These are phyloP conservation scores for Sipha flava DNA, from an alignment of 1,140 invertebrate genomes.

Conservation along the genomic window DNA sequence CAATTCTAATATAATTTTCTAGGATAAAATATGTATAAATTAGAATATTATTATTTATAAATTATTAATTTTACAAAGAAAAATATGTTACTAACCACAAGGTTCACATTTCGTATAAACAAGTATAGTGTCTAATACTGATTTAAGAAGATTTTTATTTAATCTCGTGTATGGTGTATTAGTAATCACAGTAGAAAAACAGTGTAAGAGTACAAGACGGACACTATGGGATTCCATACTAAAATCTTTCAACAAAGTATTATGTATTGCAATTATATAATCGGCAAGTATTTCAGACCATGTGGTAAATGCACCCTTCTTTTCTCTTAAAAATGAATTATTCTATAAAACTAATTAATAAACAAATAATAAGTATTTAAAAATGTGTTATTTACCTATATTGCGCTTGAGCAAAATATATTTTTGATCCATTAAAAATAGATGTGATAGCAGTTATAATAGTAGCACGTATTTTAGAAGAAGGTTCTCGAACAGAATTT, in stretches of 20 bases:
- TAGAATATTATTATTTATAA: not conserved
- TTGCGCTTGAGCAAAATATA: conserved; percentile 18
- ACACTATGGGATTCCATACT: not conserved
- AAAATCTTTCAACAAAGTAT: conserved; percentile 23
- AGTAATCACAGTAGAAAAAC: conserved; percentile 9
- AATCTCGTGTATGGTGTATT: conserved; percentile 4
- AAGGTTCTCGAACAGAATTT: conserved; percentile 5
- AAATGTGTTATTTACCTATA: not conserved
- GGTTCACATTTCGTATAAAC: conserved; percentile 14
- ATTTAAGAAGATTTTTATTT: conserved; percentile 2
- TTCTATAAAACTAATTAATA: not conserved
- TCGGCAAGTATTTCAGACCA: conserved; percentile 27
- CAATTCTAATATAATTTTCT: conserved; percentile 24
- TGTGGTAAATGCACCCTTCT: conserved; percentile 21
- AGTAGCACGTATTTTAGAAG: conserved; percentile 13
- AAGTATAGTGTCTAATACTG: not conserved
- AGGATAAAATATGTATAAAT: not conserved
- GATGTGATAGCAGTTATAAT: conserved; percentile 19
- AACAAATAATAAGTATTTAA: not conserved
- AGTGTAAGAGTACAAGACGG: conserved; percentile 8
- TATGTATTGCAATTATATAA: conserved; percentile 16
- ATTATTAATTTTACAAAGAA: not conserved
- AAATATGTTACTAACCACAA: not conserved
- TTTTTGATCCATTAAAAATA: conserved; percentile 25
- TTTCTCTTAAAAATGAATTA: conserved; percentile 1